Conservation (phyloP, 2,797 vertebrate genomes). For the Thalassophryne amazonica region DNA sequence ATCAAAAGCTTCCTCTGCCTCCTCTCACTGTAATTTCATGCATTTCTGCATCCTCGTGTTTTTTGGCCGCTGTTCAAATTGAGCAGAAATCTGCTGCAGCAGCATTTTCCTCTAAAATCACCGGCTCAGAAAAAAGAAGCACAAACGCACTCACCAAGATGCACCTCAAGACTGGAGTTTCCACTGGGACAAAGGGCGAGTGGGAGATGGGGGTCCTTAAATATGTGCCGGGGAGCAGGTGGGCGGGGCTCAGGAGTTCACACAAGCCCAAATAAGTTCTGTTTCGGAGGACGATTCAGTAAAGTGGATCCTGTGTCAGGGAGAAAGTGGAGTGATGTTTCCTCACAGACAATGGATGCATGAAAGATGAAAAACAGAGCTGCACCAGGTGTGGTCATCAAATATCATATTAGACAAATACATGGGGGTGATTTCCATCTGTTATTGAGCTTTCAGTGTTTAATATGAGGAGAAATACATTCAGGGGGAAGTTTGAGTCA, state of each 20-base stretch:
- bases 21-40: too few species aligned
- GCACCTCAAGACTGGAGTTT: slow-evolving; percentile 76
- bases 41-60: too few species aligned
- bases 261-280: slow-evolving; percentile 83
- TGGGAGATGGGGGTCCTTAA: slow-evolving; percentile 70
- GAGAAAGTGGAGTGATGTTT: slow-evolving; percentile 56
- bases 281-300: slow-evolving; percentile 62
- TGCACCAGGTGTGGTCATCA: too few species aligned
- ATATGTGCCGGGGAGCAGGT: slow-evolving; percentile 59
- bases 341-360: slow-evolving; percentile 18
- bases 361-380: not conserved
- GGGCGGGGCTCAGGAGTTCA: slow-evolving; percentile 69
- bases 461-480: too few species aligned
- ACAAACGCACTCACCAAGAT: slow-evolving; percentile 74
- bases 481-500: not conserved
- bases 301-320: slow-evolving; percentile 62
- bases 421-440: too few species aligned
- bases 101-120: too few species aligned
- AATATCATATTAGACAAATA: too few species aligned
- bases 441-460: too few species aligned
- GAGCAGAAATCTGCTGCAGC: too few species aligned
- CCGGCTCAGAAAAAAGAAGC: slow-evolving; percentile 4
- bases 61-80: too few species aligned
- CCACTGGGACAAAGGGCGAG: slow-evolving; percentile 72
- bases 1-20: too few species aligned